Evolutionary conservation across 2,888 invertebrate species (phyloP), one percentile per base, ranked within the genome.

Genomic region (Psylliodes chrysocephalus): DNA sequence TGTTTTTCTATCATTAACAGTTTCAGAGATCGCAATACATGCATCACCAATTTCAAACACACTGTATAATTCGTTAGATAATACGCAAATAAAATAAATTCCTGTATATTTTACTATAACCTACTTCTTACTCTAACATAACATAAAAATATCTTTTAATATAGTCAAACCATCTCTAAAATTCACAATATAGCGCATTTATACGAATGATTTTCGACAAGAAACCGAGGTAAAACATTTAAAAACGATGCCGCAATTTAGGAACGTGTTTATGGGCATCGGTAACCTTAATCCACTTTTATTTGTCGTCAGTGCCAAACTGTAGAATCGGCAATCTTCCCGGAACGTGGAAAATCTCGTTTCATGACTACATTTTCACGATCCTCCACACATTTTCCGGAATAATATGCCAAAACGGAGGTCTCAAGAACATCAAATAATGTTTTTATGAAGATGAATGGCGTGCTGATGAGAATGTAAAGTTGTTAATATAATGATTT

Each of bases 291-390:
- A 72, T 72, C 71, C 69, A 55, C 65, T 66, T 70, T 71, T 70
- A 71, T 72, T 71, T 70, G 69, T 69, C 67, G 70, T 66, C 63
- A 63, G 60, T 70, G 71, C 62, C 61, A 63, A 66, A 68, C 55
- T 64, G 60, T 64, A 63, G 62, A 70, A 71, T 67, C 68, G 67
- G 63, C 67, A 63, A 60, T 68, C 55, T 65, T 63, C 69, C 61
- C 57, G 65, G 59, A 69, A 68, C 70, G 70, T 70, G 68, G 66
- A 56, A 66, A 69, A 67, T 68, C 68, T 55, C 59, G 52, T 64
- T 59, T 55, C 61, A 65, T 54, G 60, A 57, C 64, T 63, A 62
- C 62, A 63, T 64, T 60, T 63, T 57, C 57, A 57, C 63, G 63
- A 63, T 57, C 25, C 18, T 42, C 33, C 17, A 51, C 38, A 44